phyloP scores from a whole-genome alignment of 2,113 vertebrate genomes.

The Uria lomvia region DNA sequence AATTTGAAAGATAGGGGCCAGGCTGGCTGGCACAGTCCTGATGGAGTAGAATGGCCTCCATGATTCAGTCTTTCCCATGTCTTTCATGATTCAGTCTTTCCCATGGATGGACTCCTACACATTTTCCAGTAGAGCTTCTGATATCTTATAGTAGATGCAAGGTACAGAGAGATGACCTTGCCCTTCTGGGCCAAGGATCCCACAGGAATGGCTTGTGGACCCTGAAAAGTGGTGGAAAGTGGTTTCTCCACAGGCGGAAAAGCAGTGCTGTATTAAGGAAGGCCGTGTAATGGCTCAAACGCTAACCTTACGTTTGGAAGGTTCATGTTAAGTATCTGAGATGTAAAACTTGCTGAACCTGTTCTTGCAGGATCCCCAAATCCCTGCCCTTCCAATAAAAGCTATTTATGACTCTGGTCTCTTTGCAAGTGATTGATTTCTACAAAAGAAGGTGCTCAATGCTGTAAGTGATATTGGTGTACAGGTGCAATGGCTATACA shows the following conservation, averaged over 20 bases:
- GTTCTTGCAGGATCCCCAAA: background rate
- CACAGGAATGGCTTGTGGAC: background rate
- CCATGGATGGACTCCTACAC: background rate
- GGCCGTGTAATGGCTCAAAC: fast-evolving
- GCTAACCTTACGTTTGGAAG: background rate
- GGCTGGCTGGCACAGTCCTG: background rate
- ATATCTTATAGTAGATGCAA: background rate
- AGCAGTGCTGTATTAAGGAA: background rate
- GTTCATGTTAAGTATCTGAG: background rate
- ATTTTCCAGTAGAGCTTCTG: background rate
- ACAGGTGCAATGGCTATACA: background rate
- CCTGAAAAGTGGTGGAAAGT: background rate
- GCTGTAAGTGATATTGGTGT: background rate
- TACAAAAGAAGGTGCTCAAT: background rate
- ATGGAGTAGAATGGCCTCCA: background rate
- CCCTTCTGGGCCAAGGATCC: background rate
- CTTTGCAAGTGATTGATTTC: background rate
- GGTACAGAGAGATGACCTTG: background rate
- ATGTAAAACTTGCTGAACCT: background rate
- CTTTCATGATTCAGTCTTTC: background rate
- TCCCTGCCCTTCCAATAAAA: background rate
- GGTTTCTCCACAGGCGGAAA: background rate
- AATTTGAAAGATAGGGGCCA: background rate
- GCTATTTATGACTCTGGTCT: background rate
- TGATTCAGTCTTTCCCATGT: background rate